Evolutionary conservation across 2,797 vertebrate species (phyloP), one percentile per base, ranked within the genome.

Genomic region (Halcyon chelicuti): DNA sequence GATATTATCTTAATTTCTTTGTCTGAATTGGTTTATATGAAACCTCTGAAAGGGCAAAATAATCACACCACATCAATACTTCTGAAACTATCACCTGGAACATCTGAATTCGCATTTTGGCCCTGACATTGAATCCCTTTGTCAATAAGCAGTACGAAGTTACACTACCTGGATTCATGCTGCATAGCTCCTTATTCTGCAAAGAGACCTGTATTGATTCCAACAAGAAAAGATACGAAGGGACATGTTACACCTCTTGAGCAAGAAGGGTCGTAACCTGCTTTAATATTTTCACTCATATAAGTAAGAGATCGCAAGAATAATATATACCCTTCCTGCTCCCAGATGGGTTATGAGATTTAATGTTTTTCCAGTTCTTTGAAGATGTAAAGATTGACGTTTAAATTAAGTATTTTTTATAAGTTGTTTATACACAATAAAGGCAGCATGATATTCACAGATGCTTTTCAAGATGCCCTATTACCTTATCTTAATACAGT

Each of bases 351-450:
- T 86, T 75, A 88, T 54, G 52, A 86, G 33, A 92, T 84, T 86
- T 84, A 79, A 86, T 57, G 25, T 51, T 96, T 93, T 93, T 52
- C 54, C 60, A 83, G 22, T 44, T 88, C 61, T 78, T 86, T 73
- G 47, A 91, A 85, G 55, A 90, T 5, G 2, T 70, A 83, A 91
- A 86, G 25, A 37, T 5, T 51, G 61, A 67, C 51, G 62, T 3
- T 26, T 39, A 81, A 95, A 83, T 37, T 37, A 89, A 84, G 21
- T 16, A 67, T 47, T 89, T 90, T 75, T 60, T 14, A 23, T 63
- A 74, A 77, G 6, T 33, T 47, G 17, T 33, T 91, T 76, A 74
- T 46, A 67, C 49, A 65, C 23, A 42, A 80, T 71, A 54, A 88
- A 91, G 55, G 29, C 51, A 93, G 44, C 15, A 57, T 40, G 28